These are phyloP conservation scores for Coryphaenoides rupestris DNA, from an alignment of 2,113 vertebrate species.

Conservation along the genomic window DNA sequence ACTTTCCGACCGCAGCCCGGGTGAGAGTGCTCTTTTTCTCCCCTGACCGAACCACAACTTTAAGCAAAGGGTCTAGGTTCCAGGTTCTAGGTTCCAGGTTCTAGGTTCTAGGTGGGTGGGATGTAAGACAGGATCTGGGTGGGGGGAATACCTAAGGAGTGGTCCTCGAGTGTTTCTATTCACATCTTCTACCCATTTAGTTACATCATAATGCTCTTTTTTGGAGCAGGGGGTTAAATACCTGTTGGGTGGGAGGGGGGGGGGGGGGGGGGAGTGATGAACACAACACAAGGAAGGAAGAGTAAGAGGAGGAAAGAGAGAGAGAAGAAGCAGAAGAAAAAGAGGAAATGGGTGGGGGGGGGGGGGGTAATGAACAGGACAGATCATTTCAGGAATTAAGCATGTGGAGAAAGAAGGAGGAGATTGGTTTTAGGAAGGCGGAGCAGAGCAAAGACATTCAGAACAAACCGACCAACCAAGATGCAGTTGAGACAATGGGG, in stretches of 20 bases:
- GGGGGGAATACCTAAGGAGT: constrained; percentile 89
- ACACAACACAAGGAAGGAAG: constrained; percentile 88
- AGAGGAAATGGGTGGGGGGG: constrained; percentile 33
- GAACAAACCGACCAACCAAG: constrained; percentile 72
- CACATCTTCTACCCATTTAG: constrained; percentile 99
- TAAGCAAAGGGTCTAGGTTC: constrained; percentile 54
- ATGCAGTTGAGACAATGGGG: constrained; percentile 74
- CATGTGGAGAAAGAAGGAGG: constrained; percentile 71
- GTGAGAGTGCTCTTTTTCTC: constrained; percentile 14
- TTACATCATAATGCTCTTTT: constrained; percentile 99
- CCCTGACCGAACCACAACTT: constrained; percentile 53
- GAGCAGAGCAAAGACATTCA: constrained; percentile 84
- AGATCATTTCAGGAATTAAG: constrained; percentile 49
- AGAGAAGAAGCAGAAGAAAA: constrained; percentile 44
- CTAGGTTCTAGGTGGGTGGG: constrained; percentile 45
- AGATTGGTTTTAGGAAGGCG: constrained; percentile 89
- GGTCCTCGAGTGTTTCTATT: constrained; percentile 99
- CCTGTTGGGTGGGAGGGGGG: constrained; percentile 77
- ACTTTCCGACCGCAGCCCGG: too few species aligned
- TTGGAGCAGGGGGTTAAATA: constrained; percentile 99
- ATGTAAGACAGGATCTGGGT: constrained; percentile 75
- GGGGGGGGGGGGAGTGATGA: constrained; percentile 65
- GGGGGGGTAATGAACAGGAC: constrained; percentile 51
- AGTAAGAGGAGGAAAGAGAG: constrained; percentile 45
- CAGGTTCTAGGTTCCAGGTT: constrained; percentile 46